Evolutionary conservation across 1,140 invertebrate genomes (phyloP), one percentile per base, ranked within the genome.

Genomic region (Tetraneura akinire): DNA sequence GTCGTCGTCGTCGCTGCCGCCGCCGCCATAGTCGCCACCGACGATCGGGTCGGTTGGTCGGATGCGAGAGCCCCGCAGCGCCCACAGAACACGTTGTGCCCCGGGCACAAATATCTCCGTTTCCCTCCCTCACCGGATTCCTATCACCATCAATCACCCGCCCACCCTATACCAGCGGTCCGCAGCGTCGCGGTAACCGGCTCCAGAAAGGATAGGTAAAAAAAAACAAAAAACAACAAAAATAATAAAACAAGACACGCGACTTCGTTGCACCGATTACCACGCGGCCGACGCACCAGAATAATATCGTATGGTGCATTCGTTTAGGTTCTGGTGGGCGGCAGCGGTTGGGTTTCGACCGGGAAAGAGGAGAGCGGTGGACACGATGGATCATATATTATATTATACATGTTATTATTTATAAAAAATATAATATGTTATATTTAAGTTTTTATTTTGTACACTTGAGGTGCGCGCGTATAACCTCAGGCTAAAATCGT

Each of bases 161-260:
- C 45, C 86, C 86, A 66, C 84, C 85, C 81, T 86, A n/a, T n/a
- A n/a, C 86, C 83, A 62, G 42, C 87, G 86, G 21, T 85, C 86
- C 82, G 86, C 85, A 84, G 87, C 86, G 84, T 86, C 85, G 83
- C 86, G 42, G 68, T 53, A 64, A 80, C 70, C 42, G 53, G 68
- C 81, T 73, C 29, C 4, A n/a, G 29, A 6, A 18, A 6, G 29
- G 11, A n/a, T 11, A 13, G 21, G 21, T n/a, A 14, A n/a, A 14
- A 42, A 13, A 26, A 26, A 70, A 37, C 8, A 37, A 37, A n/a
- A n/a, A n/a, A n/a, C n/a, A n/a, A n/a, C n/a, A n/a, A 68, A 47
- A 68, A 68, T 21, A 26, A 49, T 23, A 53, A 55, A 37, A 32
- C n/a, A 14, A 60, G 55, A n/a, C 55, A 78, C 55, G 74, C 74